Evolutionary conservation across 2,797 vertebrate species (phyloP), one percentile per base, ranked within the genome.

Genomic region (Crax fasciolata): DNA sequence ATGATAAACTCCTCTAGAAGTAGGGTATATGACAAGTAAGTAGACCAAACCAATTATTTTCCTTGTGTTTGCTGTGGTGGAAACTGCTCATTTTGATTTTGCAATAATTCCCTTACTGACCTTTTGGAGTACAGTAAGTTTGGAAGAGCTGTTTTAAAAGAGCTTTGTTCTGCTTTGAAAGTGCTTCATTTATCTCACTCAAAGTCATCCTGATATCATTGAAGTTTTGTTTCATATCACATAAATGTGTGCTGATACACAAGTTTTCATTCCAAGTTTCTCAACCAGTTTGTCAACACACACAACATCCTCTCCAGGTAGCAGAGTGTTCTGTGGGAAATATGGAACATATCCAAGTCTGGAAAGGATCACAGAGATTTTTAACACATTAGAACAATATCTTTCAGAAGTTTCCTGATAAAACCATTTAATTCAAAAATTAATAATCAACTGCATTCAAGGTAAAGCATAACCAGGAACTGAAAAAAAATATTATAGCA

Each of bases 1-100:
- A 87, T 11, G 4, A 95, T 98, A 90, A 98, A 98, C 76, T 90
- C 73, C 62, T 96, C 93, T 89, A 96, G 81, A 92, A 97, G 97
- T 20, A 94, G 32, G 17, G 89, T 97, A 65, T 98, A 98, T 52
- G 70, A 97, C 73, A 96, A 95, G 98, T 98, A 98, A 97, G 98
- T 84, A 52, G 89, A 81, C 41, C 4, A 70, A 84, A 49, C 6
- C 9, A 44, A 9, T 58, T 14, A 39, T 80, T 86, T 72, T 74
- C 20, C 11, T 57, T 88, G 10, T 3, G 1, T 77, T 79, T 85
- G 15, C 27, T 61, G 46, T 52, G 32, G n/a, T 86, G 23, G 28
- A 84, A 89, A 68, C 16, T 35, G 24, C 16, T 71, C 4, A 13
- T 54, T 38, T 76, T 73, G 13, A 65, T 81, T 70, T 82, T 86